Conservation (phyloP, 2,113 vertebrate species). For the Gambusia affinis region DNA sequence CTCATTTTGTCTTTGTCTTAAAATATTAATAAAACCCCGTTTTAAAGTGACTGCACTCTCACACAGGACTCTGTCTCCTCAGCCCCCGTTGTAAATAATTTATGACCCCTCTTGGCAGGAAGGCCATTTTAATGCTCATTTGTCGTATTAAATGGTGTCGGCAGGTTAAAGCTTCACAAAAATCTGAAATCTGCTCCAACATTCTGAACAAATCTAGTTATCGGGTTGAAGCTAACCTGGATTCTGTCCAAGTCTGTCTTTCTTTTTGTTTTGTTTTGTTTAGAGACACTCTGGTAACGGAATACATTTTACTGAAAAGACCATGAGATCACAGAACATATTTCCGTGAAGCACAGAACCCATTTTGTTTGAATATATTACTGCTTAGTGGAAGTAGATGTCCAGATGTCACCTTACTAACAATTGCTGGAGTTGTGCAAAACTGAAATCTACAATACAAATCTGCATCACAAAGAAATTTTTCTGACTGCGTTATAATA, state of each 20-base stretch:
- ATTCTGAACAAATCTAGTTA: not conserved
- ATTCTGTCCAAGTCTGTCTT: not conserved
- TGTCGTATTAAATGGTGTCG: too few species aligned
- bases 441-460: not conserved
- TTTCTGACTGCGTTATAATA: not conserved
- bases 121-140: too few species aligned
- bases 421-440: constrained; percentile 30
- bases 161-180: too few species aligned
- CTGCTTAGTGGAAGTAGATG: constrained; percentile 24
- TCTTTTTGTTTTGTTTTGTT: too few species aligned
- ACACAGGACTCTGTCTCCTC: too few species aligned
- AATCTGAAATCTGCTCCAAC: too few species aligned
- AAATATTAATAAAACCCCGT: too few species aligned
- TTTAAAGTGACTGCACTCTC: too few species aligned
- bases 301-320: not conserved
- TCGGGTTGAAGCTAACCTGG: not conserved
- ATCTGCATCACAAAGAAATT: not conserved
- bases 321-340: constrained; percentile 5
- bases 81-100: too few species aligned
- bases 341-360: constrained; percentile 13
- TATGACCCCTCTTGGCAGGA: too few species aligned
- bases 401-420: constrained; percentile 72
- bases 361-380: constrained; percentile 8
- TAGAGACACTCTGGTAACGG: not conserved
- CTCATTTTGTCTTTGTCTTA: too few species aligned